These are phyloP conservation scores for Epirrita christyi DNA, from an alignment of 2,888 invertebrate genomes.

Conservation along the genomic window DNA sequence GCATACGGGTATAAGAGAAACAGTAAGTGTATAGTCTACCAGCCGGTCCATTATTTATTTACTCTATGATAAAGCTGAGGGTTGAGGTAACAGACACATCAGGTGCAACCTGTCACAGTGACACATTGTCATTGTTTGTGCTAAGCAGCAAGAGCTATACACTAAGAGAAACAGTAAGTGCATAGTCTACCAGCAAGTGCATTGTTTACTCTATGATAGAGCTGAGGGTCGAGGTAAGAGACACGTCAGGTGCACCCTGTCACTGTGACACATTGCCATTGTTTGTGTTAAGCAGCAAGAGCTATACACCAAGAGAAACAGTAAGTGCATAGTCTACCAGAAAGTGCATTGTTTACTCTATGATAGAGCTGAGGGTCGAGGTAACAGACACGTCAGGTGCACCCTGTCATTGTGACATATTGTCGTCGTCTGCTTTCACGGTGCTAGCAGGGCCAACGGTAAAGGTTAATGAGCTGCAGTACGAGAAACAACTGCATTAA, in stretches of 20 bases:
- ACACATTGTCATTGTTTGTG: background rate
- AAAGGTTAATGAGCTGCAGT: conserved; percentile 20
- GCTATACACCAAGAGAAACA: background rate
- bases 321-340: background rate
- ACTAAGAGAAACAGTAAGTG: background rate
- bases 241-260: conserved; percentile 21
- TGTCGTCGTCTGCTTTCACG: conserved; percentile 17
- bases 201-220: conserved; percentile 10
- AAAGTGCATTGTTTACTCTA: conserved; percentile 10
- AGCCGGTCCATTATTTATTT: conserved; percentile 1
- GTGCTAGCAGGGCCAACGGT: conserved; percentile 10
- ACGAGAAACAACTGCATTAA: conserved; percentile 23
- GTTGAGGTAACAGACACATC: background rate
- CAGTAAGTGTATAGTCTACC: background rate
- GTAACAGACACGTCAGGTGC: conserved; percentile 19
- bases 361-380: conserved; percentile 1
- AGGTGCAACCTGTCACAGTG: background rate
- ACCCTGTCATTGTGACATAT: conserved; percentile 20
- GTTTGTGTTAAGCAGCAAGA: conserved; percentile 4
- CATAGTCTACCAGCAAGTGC: background rate
- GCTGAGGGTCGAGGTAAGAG: background rate
- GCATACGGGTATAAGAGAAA: no score
- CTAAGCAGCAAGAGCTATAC: background rate
- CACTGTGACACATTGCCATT: conserved; percentile 18
- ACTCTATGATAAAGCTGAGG: conserved; percentile 7